Evolutionary conservation across 2,113 vertebrate species (phyloP).

Genomic region (Coptodon bakossiorum): DNA sequence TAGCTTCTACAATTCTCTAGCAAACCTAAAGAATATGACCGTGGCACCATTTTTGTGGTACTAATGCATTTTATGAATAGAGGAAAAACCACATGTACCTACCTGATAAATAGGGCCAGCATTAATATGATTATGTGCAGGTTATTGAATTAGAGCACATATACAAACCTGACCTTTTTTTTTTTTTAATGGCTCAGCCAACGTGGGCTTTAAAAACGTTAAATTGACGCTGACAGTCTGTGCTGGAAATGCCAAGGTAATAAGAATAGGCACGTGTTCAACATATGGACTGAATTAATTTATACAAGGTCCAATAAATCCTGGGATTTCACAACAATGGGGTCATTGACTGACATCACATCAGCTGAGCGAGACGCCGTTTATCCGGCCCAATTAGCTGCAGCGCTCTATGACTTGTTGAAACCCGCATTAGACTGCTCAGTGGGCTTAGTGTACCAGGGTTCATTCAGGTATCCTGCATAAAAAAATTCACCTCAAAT

Average conservation of each 20-base stretch:
- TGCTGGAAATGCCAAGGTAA: not conserved
- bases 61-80: not conserved
- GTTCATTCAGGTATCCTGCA: conserved; percentile 4
- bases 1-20: not conserved
- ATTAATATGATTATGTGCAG: not conserved
- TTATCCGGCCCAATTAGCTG: conserved; percentile 46
- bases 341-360: conserved; percentile 36
- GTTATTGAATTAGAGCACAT: not conserved
- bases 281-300: conserved; percentile 37
- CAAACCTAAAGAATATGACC: not conserved
- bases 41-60: not conserved
- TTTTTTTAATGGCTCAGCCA: not conserved
- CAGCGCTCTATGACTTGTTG: conserved; percentile 46
- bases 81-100: not conserved
- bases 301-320: conserved; percentile 28
- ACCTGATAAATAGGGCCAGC: not conserved
- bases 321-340: conserved; percentile 48
- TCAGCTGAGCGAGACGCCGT: conserved; percentile 24
- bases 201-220: not conserved
- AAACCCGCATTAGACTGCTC: conserved; percentile 37
- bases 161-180: not conserved
- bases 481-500: conserved; percentile 31
- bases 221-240: not conserved
- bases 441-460: conserved; percentile 31
- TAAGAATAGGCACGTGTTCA: conserved; percentile 3